Base-by-base conservation (phyloP, 2,797 vertebrate genomes). In the Alauda arvensis region DNA sequence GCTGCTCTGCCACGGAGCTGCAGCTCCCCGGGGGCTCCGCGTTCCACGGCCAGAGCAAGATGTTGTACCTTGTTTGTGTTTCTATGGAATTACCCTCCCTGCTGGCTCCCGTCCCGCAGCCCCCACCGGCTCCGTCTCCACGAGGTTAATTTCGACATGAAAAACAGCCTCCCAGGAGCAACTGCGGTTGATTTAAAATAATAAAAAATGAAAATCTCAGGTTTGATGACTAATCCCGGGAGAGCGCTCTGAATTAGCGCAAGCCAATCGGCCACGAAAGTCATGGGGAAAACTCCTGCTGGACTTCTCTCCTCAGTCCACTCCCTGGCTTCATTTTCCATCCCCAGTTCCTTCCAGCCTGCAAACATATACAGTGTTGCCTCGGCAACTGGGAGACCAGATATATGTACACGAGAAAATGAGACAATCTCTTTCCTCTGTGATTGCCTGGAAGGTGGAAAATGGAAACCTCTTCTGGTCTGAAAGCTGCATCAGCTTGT, bases 361-460 rank as follows among this genome's bases (percentile, higher is more conserved):
- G 86, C 94, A 97, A 97, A 97, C 95, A 97, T 92, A 97, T 82
- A 97, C 95, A 96, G 84, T 29, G 60, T 97, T 95, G 90, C 94
- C 95, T 81, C 9, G 90, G 94, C 59, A 43, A 97, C 94, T 16
- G 14, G 1, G 77, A 86, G 95, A 94, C 16, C 61, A 96, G 96
- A 97, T 88, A 90, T 88, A 96, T 5, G 71, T 52, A 74, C 83
- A 43, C 21, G 81, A 95, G 82, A 80, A 94, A 93, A 70, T 55
- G 90, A 96, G 93, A 90, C 86, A 91, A 83, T 86, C 90, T 77
- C 91, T 90, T 93, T 93, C 62, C 77, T 94, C 70, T 0, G 48
- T 6, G 84, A 93, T 94, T 59, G 81, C 90, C 92, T 75, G 65
- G 89, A 92, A 93, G 83, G 88, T 87, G 85, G 91, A 88, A 88